These are phyloP conservation scores for Chorisops tibialis DNA, from an alignment of 2,888 invertebrate genomes.

Conservation along the genomic window DNA sequence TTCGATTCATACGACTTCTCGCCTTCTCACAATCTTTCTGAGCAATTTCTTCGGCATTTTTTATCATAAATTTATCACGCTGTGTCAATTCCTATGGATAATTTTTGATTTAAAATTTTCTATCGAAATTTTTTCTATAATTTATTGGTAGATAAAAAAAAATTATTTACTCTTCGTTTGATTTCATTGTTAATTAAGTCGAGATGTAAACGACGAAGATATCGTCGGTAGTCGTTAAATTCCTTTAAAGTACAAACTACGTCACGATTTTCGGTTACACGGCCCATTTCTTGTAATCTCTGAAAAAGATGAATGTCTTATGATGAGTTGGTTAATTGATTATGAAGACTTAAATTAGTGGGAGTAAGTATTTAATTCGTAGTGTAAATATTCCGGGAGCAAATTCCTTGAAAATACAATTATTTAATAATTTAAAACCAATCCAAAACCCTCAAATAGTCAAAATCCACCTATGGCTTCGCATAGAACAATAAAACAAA, in stretches of 20 bases:
- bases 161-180: constrained; percentile 37
- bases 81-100: constrained; percentile 40
- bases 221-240: constrained; percentile 63
- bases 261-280: constrained; percentile 58
- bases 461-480: too few relatives aligned
- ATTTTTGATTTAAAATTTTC: neutral
- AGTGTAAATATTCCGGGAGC: too few relatives aligned
- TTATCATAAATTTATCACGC: constrained; percentile 42
- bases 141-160: neutral
- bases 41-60: constrained; percentile 46
- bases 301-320: too few relatives aligned
- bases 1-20: neutral
- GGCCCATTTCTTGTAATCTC: constrained; percentile 56
- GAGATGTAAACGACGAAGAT: constrained; percentile 58
- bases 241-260: constrained; percentile 63
- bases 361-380: too few relatives aligned
- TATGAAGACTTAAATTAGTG: too few relatives aligned
- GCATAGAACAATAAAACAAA: too few relatives aligned
- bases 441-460: too few relatives aligned
- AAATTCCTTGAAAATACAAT: too few relatives aligned
- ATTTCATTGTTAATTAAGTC: constrained; percentile 54
- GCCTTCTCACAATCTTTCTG: constrained; percentile 14
- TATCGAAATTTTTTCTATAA: neutral
- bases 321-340: too few relatives aligned
- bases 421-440: too few relatives aligned